Conservation (phyloP, 2,797 vertebrate species). For the Pangasius sanitwongsei region DNA sequence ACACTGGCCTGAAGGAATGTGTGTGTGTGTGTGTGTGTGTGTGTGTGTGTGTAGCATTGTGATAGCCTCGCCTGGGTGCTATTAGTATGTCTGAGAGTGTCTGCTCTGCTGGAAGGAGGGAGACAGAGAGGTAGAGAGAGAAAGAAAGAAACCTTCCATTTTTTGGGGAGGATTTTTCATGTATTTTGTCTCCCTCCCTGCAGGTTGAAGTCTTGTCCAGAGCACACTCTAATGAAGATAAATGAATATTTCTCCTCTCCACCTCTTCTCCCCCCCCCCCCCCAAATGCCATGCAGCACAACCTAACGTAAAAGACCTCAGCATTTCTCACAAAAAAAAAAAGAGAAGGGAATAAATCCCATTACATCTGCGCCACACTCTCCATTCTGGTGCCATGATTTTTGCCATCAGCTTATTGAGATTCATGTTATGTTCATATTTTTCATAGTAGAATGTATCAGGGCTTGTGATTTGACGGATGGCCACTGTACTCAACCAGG, state of each 20-base stretch:
- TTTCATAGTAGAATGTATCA: constrained; percentile 28
- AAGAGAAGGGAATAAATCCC: constrained; percentile 29
- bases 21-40: constrained; percentile 36
- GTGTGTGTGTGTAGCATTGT: constrained; percentile 25
- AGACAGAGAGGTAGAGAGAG: constrained; percentile 51
- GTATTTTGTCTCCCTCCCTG: constrained; percentile 51
- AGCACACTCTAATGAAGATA: constrained; percentile 73
- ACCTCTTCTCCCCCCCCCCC: constrained; percentile 34
- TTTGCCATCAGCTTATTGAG: constrained; percentile 38
- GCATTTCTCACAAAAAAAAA: constrained; percentile 24
- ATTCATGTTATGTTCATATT: constrained; percentile 39
- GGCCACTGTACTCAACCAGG: constrained; percentile 38
- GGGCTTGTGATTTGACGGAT: constrained; percentile 50
- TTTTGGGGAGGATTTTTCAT: constrained; percentile 29
- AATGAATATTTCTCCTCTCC: constrained; percentile 65
- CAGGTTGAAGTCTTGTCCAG: constrained; percentile 61
- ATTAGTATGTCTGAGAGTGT: constrained; percentile 41
- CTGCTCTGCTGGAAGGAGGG: constrained; percentile 22
- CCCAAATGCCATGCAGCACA: constrained; percentile 30
- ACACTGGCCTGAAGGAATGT: constrained; percentile 38
- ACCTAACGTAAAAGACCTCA: constrained; percentile 47
- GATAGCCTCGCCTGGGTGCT: constrained; percentile 41
- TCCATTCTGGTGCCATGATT: constrained; percentile 19
- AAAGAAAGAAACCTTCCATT: constrained; percentile 15
- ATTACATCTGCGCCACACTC: constrained; percentile 28